Base-by-base conservation (phyloP, 1,140 invertebrate species). In the Drosophila lacertosa region DNA sequence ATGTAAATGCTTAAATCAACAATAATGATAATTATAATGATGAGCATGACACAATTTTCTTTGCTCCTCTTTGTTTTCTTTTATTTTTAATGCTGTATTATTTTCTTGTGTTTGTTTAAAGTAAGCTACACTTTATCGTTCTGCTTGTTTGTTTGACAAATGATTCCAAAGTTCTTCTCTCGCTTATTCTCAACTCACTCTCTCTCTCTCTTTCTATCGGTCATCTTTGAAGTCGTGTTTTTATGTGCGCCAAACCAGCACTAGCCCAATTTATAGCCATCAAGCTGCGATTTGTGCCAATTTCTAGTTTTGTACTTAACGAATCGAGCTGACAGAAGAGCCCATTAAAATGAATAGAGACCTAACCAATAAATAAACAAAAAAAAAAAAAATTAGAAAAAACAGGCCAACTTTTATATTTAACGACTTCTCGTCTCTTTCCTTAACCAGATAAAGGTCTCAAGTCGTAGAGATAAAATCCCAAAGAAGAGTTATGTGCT, bases 241-340 rank as follows among this genome's bases (percentile, higher is more conserved):
- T 29, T 9, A 22, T 39, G 58, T 40, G 47, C 59, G n/a, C 9
- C 45, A 26, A 55, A 62, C 55, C 58, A 45, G 59, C 59, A 58
- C 57, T 77, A 71, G 74, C 74, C 78, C 33, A 77, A 74, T 81
- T 81, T 65, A 82, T 53, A 65, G 78, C 45, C 78, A 77, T 77
- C 78, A 82, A 77, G 69, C 74, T 68, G 78, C 59, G 78, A 82
- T 81, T 77, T 74, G 78, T 66, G 76, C 78, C 67, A 77, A 81
- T 81, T 81, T 77, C 58, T 24, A 48, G 32, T 24, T 18, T 76
- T 44, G 50, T 40, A 33, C 20, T 59, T 40, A 50, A 57, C 55
- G 50, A 13, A 67, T 29, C 24, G 22, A 40, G 35, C 13, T 40
- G 16, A 55, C 53, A 42, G 33, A 54, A 24, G 5, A 11, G 26